Base-by-base conservation (phyloP, 2,888 invertebrate genomes). In the Leptinotarsa tumamoca region DNA sequence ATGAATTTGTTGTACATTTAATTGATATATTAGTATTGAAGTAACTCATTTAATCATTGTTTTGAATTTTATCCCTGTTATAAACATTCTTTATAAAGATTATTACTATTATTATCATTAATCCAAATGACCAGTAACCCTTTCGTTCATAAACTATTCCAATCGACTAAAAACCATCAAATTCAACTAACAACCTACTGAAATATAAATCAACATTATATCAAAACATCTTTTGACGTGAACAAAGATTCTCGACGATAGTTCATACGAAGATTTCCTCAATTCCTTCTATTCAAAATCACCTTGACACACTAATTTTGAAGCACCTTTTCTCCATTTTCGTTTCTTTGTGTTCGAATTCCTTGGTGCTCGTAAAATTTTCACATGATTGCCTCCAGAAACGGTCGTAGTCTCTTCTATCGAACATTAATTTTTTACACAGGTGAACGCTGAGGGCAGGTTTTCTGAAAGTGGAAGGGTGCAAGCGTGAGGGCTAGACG, bases 391-490 rank as follows among this genome's bases (percentile, higher is more conserved):
- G 56, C 74, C 49, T 67, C 56, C 33, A 58, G 17, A 67, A 68
- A 69, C 73, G 49, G 61, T 27, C 68, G 68, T 15, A 23, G 49
- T 33, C 67, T 33, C 67, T 72, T 72, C 56, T 21, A 49, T 58
- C 68, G 21, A 56, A 4, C 58, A 61, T 71, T 69, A 56, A 52
- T 61, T 61, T 61, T 69, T 27, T 68, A 63, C 61, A 75, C 75
- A 75, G 75, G 75, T 75, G 75, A 71, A 71, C 72, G 75, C 71
- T 5, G 68, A 68, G 70, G 67, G 68, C 71, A 27, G 75, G 68
- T 68, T 71, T 71, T 70, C 58, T 21, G 43, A 21, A 33, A 17
- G 49, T 49, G 58, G 70, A 70, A 70, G 70, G 61, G 70, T 43
- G 15, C 56, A 18, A 61, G 10, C 49, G 61, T 49, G 43, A 49